phyloP scores from a whole-genome alignment of 2,888 invertebrate species.

The Chrysodeixis includens region DNA sequence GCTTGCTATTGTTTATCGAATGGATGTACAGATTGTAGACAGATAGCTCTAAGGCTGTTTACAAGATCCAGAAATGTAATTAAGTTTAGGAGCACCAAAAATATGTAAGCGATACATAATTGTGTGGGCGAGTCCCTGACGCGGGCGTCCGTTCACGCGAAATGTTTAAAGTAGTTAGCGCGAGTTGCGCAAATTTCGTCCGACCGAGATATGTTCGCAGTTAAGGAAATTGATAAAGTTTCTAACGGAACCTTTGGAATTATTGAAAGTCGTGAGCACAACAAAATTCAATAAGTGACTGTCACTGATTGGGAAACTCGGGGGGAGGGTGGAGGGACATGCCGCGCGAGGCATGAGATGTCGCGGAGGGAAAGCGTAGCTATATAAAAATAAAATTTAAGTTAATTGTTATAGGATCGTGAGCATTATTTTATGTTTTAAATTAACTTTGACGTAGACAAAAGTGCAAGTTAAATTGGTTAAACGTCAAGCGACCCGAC shows the following conservation, averaged over 20 bases:
- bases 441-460: too few species aligned
- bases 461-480: too few species aligned
- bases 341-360: neutral
- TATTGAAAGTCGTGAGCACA: constrained; percentile 86
- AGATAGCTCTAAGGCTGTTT: constrained; percentile 13
- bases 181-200: constrained; percentile 52
- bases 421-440: too few species aligned
- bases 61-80: constrained; percentile 35
- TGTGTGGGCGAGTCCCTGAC: constrained; percentile 29
- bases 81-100: constrained; percentile 45
- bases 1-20: neutral
- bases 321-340: constrained; percentile 50
- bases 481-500: too few species aligned
- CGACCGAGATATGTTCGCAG: constrained; percentile 78
- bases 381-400: too few species aligned
- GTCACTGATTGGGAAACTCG: constrained; percentile 82
- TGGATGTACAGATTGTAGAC: neutral
- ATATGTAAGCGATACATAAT: constrained; percentile 43
- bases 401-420: too few species aligned
- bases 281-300: constrained; percentile 89
- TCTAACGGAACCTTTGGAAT: constrained; percentile 79
- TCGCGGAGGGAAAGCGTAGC: constrained; percentile 15
- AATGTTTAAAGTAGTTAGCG: constrained; percentile 43
- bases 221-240: constrained; percentile 88
- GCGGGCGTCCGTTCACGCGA: constrained; percentile 31